Base-by-base conservation (phyloP, 2,113 vertebrate species). In the Peromyscus polionotus region DNA sequence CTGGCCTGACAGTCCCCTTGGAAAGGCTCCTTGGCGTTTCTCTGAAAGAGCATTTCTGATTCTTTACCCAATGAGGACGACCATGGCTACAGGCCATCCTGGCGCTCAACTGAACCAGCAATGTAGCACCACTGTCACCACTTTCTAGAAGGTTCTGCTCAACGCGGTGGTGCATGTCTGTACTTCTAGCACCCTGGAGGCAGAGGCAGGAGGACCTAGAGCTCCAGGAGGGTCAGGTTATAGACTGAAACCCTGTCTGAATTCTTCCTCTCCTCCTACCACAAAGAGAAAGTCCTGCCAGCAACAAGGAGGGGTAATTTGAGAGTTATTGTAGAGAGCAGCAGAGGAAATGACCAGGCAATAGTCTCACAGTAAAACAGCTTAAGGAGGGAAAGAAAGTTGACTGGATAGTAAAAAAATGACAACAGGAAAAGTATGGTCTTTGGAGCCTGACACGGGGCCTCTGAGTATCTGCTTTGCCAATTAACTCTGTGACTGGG, bases 401-500 rank as follows among this genome's bases (percentile, higher is more conserved):
- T 19, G 39, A 75, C 45, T 42, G 14, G 8, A 81, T 3, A 45
- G 63, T 84, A 92, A 95, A 89, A 70, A 70, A 7, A 79, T 39
- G 80, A 87, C 1, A 84, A 57, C 54, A 76, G 59, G 75, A 51
- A 77, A 73, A 73, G 45, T 36, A 10, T 10, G 48, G 26, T 70
- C 73, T 95, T 68, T 92, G 73, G 93, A 70, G 63, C 91, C 48
- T 59, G 63, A 96, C 16, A 83, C 9, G 3, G 45, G 70, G 42
- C 28, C 24, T 96, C 54, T 73, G 92, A 86, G 65, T 88, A 77
- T 95, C 92, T 93, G 94, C 75, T 79, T 94, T 95, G 91, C 90
- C 91, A 84, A 92, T 97, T 97, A 95, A 96, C 76, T 96, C 85
- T 87, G 89, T 91, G 96, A 87, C 63, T 80, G 73, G 57, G 77